These are phyloP conservation scores for Drosophila ohnishii DNA, from an alignment of 1,140 invertebrate genomes.

Conservation along the genomic window DNA sequence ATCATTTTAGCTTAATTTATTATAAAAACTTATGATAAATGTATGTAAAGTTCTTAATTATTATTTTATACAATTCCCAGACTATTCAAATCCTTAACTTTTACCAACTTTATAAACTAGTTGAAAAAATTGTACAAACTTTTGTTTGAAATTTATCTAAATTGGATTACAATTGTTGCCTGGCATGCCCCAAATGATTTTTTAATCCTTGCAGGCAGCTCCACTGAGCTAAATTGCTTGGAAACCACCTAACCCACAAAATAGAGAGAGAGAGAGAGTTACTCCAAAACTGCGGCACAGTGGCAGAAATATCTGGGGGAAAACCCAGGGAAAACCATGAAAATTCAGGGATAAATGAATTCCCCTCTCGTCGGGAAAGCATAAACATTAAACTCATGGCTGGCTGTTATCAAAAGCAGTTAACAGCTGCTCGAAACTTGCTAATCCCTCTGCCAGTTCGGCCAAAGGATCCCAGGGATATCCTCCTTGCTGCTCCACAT, in stretches of 20 bases:
- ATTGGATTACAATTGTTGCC: constrained; percentile 11
- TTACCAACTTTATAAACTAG: constrained; percentile 2
- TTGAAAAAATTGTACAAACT: neutral
- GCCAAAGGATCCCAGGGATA: constrained; percentile 2
- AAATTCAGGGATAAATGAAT: neutral
- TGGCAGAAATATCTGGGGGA: constrained; percentile 5
- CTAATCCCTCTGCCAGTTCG: constrained; percentile 33
- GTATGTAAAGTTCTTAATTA: too few species aligned
- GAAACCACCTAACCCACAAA: constrained; percentile 22
- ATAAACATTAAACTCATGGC: constrained; percentile 27
- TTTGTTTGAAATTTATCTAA: constrained; percentile 1
- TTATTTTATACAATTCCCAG: neutral
- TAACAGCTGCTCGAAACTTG: constrained; percentile 42
- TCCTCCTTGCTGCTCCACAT: neutral
- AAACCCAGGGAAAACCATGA: neutral
- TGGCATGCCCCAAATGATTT: constrained; percentile 25
- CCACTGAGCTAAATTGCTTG: constrained; percentile 32
- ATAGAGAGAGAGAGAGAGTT: constrained; percentile 20
- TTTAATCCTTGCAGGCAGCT: constrained; percentile 24
- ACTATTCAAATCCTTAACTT: too few species aligned
- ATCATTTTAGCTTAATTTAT: neutral
- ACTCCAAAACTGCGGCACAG: constrained; percentile 20
- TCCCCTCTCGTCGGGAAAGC: neutral
- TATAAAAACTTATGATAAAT: neutral
- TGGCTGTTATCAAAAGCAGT: constrained; percentile 31